A percentile compares a stretch with the other conserved stretches of the same genome.
These are phyloP conservation scores for Actinia tenebrosa DNA, from an alignment of 64 coral and sea anemone genomes.

Conservation along the genomic window DNA sequence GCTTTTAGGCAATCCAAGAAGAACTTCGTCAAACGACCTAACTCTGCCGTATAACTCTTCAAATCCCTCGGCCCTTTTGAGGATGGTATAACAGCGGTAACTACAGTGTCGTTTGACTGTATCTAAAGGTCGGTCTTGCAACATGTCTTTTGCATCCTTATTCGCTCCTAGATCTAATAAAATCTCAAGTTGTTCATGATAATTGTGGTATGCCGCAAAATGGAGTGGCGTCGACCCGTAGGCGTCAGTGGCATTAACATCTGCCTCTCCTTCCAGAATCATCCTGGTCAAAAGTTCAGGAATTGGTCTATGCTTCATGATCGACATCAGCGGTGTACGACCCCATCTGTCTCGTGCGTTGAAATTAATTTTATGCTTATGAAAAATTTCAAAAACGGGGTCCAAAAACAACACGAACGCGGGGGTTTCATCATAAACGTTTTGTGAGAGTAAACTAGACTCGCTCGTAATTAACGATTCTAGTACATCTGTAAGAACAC, in stretches of 20 bases:
- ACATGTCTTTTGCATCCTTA: conserved; percentile 19
- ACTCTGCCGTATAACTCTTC: too few relatives aligned
- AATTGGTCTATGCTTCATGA: conserved; percentile 39
- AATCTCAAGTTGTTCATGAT: conserved; percentile 19
- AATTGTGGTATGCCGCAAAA: conserved; percentile 37
- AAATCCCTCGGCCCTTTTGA: too few relatives aligned
- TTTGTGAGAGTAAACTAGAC: conserved; percentile 6
- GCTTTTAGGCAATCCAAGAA: too few relatives aligned
- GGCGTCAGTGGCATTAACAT: conserved; percentile 18
- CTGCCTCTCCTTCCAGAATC: not conserved
- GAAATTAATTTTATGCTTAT: conserved; percentile 18
- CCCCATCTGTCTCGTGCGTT: conserved; percentile 18
- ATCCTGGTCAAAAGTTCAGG: conserved; percentile 14
- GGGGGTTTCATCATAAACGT: conserved; percentile 34
- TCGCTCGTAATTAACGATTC: conserved; percentile 21
- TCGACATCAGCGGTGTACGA: conserved; percentile 27
- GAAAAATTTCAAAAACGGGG: conserved; percentile 26
- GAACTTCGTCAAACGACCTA: too few relatives aligned
- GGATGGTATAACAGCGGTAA: conserved; percentile 13
- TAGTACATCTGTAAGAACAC: not conserved
- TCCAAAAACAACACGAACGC: conserved; percentile 32
- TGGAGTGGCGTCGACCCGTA: conserved; percentile 26
- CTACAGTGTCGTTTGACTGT: conserved; percentile 25
- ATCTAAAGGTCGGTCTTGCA: conserved; percentile 27
- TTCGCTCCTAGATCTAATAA: conserved; percentile 22